Conservation (phyloP, 2,113 vertebrate genomes). For the Casuarius casuarius region DNA sequence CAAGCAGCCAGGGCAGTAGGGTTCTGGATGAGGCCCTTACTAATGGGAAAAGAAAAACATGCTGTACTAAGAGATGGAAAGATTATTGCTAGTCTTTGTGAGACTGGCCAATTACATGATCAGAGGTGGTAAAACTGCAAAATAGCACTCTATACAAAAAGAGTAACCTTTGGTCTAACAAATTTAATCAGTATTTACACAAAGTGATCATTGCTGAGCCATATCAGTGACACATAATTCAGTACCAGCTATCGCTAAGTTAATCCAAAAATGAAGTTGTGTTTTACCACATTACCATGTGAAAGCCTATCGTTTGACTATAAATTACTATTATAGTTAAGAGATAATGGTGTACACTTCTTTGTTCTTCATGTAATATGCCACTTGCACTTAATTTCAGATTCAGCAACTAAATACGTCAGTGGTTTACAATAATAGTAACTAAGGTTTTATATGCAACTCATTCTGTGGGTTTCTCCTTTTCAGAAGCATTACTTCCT, state of each 20-base stretch:
- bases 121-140: background rate
- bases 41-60: background rate
- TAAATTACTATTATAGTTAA: background rate
- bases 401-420: background rate
- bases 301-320: background rate
- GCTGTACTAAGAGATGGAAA: background rate
- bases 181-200: background rate
- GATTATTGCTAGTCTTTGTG: background rate
- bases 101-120: background rate
- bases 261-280: background rate
- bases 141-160: background rate
- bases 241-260: background rate
- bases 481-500: background rate
- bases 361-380: background rate
- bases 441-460: slow-evolving; percentile 21
- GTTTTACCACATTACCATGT: background rate
- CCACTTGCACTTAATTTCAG: background rate
- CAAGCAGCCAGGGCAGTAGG: background rate
- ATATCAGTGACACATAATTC: background rate
- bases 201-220: background rate
- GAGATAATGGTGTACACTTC: background rate
- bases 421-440: background rate
- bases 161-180: background rate
- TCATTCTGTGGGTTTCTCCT: background rate
- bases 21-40: background rate